A percentile compares a stretch with the other conserved stretches of the same genome.
Conservation (phyloP, 1,140 invertebrate species). For the Nasonia vitripennis region DNA sequence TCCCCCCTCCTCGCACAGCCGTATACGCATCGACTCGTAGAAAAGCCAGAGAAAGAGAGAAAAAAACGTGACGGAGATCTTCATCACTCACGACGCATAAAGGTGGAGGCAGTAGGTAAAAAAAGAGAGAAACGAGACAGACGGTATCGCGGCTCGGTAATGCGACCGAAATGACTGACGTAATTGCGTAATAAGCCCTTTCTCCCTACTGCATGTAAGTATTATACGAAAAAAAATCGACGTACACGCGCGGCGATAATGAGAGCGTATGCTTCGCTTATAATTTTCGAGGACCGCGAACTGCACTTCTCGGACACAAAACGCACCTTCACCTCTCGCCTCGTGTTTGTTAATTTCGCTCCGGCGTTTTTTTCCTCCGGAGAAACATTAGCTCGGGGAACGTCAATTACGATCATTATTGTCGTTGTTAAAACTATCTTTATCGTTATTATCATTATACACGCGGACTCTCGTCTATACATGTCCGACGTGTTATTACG, state of each 20-base stretch:
- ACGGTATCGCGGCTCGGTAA: constrained; percentile 57
- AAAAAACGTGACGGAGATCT: constrained; percentile 40
- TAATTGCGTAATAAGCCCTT: constrained; percentile 72
- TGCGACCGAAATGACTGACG: constrained; percentile 67
- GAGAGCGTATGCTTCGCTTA: constrained; percentile 63
- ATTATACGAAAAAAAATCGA: constrained; percentile 62
- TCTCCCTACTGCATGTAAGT: constrained; percentile 37
- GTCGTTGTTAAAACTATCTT: constrained; percentile 61
- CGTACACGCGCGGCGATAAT: constrained; percentile 55
- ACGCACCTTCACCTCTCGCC: constrained; percentile 11
- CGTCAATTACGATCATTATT: constrained; percentile 68
- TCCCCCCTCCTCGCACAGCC: no score
- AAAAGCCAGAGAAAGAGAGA: constrained; percentile 50
- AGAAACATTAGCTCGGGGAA: constrained; percentile 51
- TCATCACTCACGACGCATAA: neutral
- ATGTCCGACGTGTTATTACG: constrained; percentile 14
- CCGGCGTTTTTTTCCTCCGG: neutral
- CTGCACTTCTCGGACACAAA: constrained; percentile 38
- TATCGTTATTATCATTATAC: constrained; percentile 13
- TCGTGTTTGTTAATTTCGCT: constrained; percentile 45
- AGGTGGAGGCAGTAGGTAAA: neutral
- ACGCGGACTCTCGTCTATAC: neutral
- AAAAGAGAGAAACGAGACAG: constrained; percentile 38
- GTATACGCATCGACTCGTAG: no score
- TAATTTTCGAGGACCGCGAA: constrained; percentile 56